phyloP scores from a whole-genome alignment of 2,888 invertebrate genomes.

The Harmothoe impar region DNA sequence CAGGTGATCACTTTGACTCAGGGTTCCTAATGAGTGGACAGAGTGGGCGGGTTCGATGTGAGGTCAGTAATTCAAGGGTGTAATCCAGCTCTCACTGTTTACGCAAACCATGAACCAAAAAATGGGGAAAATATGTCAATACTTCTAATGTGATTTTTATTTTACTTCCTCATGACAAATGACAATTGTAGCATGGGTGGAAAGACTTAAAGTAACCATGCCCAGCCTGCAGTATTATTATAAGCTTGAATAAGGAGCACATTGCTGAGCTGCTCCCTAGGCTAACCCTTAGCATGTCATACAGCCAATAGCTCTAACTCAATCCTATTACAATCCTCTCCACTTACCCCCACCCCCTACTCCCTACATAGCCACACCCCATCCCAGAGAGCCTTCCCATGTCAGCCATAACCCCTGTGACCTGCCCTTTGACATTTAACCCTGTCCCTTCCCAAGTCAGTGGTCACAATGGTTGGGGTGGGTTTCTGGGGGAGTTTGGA shows the following conservation, averaged over 20 bases:
- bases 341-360: neutral
- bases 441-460: too few relatives aligned
- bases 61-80: conserved; percentile 32
- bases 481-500: neutral
- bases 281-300: neutral
- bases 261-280: neutral
- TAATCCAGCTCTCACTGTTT: neutral
- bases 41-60: neutral
- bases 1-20: neutral
- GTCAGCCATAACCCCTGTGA: neutral
- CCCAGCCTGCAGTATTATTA: too few relatives aligned
- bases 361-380: neutral
- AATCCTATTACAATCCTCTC: neutral
- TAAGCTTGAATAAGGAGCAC: too few relatives aligned
- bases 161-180: too few relatives aligned
- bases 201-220: too few relatives aligned
- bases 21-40: neutral
- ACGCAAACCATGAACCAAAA: too few relatives aligned
- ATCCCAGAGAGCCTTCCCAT: conserved; percentile 40
- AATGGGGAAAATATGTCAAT: too few relatives aligned
- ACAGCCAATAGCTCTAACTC: neutral
- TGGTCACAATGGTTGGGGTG: too few relatives aligned
- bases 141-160: too few relatives aligned
- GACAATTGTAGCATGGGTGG: too few relatives aligned
- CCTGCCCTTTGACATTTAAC: neutral